Base-by-base conservation (phyloP, 1,140 invertebrate genomes). In the Phymastichus coffea region DNA sequence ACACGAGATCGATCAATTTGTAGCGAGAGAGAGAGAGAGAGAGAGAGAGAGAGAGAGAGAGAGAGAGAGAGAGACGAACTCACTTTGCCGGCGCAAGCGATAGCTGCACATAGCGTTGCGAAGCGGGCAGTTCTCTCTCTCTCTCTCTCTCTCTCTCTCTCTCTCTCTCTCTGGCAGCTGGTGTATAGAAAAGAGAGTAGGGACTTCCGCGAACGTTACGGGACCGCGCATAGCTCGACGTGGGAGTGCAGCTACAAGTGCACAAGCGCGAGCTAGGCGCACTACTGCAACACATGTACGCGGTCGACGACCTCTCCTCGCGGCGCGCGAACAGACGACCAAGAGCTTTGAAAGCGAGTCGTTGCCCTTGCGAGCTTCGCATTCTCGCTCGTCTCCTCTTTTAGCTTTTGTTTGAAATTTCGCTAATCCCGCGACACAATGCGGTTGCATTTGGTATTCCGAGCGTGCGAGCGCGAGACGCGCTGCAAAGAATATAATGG, bases 171-270 rank as follows among this genome's bases (percentile, higher is more conserved):
- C 12, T 6, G 12, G 12, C 28, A 30, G 28, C 28, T 6, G 12
- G 28, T 8, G 15, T 8, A 40, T 8, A 40, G n/a, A 4, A 8
- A 40, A n/a, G 15, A 17, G 15, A 63, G 61, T 57, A 63, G 54
- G 53, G 38, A n/a, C n/a, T 79, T 79, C 78, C 70, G 71, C 75
- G 77, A 80, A 79, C 74, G 70, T 80, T 80, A 80, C 78, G 78
- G 78, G 75, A 80, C 74, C 71, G 72, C 73, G 72, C 72, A 76
- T 76, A 70, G 71, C 72, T 49, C 53, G 70, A 79, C 75, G 78
- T 78, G 77, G 76, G 77, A 78, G 77, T 78, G 71, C 72, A 74
- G 65, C 68, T 73, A 69, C 71, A 71, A 78, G 77, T 80, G 74
- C 76, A 72, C 54, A 20, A 54, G 66, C 64, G 64, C 63, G 63